Conservation (phyloP, 2,888 invertebrate genomes). For the Theodoxus fluviatilis region DNA sequence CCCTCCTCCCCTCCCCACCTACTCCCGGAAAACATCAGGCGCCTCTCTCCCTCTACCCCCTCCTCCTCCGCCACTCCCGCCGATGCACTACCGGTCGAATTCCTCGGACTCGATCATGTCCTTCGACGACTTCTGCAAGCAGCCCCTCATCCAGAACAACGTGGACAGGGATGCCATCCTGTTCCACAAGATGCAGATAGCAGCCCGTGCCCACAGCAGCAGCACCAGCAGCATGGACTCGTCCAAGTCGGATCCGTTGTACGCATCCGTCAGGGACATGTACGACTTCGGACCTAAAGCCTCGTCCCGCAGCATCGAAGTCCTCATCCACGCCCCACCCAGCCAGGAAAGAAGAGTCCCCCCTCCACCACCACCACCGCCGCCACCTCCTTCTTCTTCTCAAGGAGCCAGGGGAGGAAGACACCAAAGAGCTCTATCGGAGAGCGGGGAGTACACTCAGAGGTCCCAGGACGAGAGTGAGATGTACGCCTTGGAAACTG, state of each 20-base stretch:
- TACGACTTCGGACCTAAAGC: constrained; percentile 33
- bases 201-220: constrained; percentile 44
- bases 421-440: not conserved
- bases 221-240: constrained; percentile 53
- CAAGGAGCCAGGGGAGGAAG: not conserved
- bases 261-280: constrained; percentile 41
- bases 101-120: constrained; percentile 37
- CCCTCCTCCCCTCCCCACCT: not conserved
- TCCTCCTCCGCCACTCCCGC: constrained; percentile 13
- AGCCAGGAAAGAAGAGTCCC: constrained; percentile 13
- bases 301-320: constrained; percentile 58
- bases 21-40: not conserved
- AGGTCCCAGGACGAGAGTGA: constrained; percentile 14
- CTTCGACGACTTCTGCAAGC: constrained; percentile 37
- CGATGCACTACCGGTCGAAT: constrained; percentile 20
- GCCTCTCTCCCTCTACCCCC: not conserved
- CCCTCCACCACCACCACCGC: not conserved
- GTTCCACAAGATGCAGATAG: constrained; percentile 59
- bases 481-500: constrained; percentile 26
- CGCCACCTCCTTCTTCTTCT: not conserved
- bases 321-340: constrained; percentile 41
- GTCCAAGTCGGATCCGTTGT: constrained; percentile 52
- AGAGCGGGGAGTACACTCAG: constrained; percentile 9
- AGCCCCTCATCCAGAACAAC: constrained; percentile 38
- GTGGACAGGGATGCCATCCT: constrained; percentile 57